Evolutionary conservation across 2,888 invertebrate species (phyloP).

Genomic region (Apamea sordens): DNA sequence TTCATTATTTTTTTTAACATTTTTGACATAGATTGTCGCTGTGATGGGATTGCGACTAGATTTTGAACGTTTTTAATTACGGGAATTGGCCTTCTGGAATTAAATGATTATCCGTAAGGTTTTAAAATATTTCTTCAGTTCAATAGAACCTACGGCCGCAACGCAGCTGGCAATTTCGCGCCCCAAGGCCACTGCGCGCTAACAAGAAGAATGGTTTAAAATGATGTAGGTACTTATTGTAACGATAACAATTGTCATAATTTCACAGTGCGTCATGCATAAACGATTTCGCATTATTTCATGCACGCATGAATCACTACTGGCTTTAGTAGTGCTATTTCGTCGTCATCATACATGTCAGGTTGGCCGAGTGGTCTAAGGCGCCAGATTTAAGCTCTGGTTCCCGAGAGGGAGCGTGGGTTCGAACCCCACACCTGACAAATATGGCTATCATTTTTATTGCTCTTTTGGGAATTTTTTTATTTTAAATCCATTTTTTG

Average conservation of each 20-base stretch:
- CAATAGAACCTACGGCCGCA: neutral
- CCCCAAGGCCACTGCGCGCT: too few relatives aligned
- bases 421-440: constrained; percentile 95
- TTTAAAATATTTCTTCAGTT: neutral
- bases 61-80: too few relatives aligned
- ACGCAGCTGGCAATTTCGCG: neutral
- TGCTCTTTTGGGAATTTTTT: neutral
- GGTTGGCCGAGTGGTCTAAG: constrained; percentile 96
- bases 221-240: too few relatives aligned
- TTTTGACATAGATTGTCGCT: too few relatives aligned
- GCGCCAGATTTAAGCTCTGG: constrained; percentile 96
- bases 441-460: neutral
- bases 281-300: constrained; percentile 16
- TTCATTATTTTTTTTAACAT: too few relatives aligned
- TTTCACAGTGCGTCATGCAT: constrained; percentile 1
- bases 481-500: neutral
- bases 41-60: too few relatives aligned
- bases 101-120: too few relatives aligned
- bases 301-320: constrained; percentile 26
- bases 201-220: neutral
- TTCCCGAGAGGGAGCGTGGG: constrained; percentile 95
- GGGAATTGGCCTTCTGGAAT: neutral
- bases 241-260: neutral
- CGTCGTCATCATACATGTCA: constrained; percentile 80
- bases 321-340: constrained; percentile 13